A percentile compares a stretch with the other conserved stretches of the same genome.
Conservation (phyloP, 2,113 vertebrate species). For the Hepsetus odoe region DNA sequence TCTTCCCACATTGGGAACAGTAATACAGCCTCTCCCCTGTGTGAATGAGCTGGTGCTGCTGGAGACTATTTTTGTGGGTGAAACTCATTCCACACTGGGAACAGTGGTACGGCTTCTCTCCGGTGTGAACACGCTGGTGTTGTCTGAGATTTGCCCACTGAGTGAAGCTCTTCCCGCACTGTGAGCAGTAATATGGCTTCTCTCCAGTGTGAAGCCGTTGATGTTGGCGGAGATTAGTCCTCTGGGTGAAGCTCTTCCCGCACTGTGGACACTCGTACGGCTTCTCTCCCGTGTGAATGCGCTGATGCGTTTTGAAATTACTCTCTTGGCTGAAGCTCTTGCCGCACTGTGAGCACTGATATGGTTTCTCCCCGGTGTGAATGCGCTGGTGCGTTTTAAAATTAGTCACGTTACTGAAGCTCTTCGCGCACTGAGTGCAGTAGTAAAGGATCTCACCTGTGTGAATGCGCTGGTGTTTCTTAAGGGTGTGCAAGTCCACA, state of each 20-base stretch:
- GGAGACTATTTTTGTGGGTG: too few relatives aligned
- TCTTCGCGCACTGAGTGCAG: not conserved
- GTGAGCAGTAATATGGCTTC: not conserved
- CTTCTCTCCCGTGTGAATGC: not conserved
- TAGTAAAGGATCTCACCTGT: not conserved
- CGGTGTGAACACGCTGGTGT: not conserved
- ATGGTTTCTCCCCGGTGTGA: not conserved
- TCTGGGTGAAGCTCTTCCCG: not conserved
- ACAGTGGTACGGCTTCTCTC: not conserved
- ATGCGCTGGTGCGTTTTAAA: not conserved
- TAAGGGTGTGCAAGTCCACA: not conserved
- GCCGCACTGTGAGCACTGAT: not conserved
- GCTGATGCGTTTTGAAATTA: not conserved
- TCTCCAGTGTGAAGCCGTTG: not conserved
- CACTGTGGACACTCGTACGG: not conserved
- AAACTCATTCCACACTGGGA: not conserved
- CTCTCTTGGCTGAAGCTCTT: not conserved
- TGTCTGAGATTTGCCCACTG: not conserved
- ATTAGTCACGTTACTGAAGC: not conserved
- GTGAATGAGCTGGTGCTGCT: too few relatives aligned
- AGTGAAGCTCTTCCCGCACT: not conserved
- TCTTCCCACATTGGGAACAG: too few relatives aligned
- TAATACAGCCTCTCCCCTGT: too few relatives aligned
- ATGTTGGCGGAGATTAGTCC: not conserved
- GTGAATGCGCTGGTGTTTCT: not conserved